These are phyloP conservation scores for Piprites chloris DNA, from an alignment of 2,113 vertebrate species.

Conservation along the genomic window DNA sequence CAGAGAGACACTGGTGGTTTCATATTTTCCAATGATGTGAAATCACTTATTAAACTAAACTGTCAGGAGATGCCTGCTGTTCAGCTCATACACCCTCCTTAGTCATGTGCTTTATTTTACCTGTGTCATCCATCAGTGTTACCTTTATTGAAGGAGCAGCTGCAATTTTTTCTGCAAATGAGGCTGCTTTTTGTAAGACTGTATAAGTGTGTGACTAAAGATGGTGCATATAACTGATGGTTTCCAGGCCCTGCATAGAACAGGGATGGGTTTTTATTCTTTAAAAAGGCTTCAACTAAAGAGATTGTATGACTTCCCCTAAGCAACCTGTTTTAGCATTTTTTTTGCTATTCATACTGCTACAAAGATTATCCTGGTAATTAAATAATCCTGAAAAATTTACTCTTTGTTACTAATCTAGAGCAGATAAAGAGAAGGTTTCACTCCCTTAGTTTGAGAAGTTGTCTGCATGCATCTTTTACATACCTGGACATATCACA, in stretches of 20 bases:
- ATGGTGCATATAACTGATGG: background rate
- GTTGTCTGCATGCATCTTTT: background rate
- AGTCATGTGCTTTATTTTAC: background rate
- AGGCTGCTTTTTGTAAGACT: background rate
- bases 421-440: background rate
- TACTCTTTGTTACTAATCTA: background rate
- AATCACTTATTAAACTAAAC: background rate
- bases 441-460: background rate
- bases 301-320: background rate
- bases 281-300: background rate
- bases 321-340: background rate
- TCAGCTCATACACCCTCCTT: background rate
- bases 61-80: background rate
- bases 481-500: background rate
- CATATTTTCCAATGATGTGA: background rate
- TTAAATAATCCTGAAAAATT: background rate
- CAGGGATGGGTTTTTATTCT: background rate
- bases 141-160: background rate
- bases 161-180: background rate
- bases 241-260: background rate
- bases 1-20: background rate
- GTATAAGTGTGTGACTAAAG: background rate
- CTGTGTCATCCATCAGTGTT: background rate
- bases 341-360: background rate
- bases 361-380: background rate